A percentile compares a stretch with the other conserved stretches of the same genome.
Conservation (phyloP, 2,888 invertebrate species). For the Cephonodes hylas region DNA sequence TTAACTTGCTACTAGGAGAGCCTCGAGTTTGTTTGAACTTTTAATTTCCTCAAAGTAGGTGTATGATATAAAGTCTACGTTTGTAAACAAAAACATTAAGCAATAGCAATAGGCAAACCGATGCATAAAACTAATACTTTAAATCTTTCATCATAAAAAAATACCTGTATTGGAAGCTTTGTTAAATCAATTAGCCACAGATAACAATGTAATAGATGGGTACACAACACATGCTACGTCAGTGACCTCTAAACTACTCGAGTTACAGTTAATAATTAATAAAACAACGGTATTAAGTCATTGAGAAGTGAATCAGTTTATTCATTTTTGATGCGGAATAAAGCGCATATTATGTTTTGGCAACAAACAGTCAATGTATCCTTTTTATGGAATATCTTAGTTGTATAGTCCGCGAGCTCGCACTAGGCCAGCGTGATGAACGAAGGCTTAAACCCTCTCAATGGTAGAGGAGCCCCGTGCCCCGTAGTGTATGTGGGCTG, state of each 20-base stretch:
- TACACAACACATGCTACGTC: conserved; percentile 45
- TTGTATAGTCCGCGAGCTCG: no score
- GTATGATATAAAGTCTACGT: no score
- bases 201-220: conserved; percentile 48
- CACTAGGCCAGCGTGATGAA: no score
- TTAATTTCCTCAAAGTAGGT: no score
- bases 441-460: no score
- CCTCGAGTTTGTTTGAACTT: no score
- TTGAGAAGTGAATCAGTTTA: conserved; percentile 39
- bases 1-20: no score
- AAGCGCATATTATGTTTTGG: not conserved
- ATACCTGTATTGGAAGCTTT: conserved; percentile 24
- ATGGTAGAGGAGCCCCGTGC: no score
- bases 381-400: no score
- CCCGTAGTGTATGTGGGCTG: no score
- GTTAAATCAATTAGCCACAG: conserved; percentile 36
- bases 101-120: not conserved
- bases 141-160: not conserved
- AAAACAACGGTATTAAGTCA: conserved; percentile 62
- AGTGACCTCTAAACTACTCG: conserved; percentile 60
- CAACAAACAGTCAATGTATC: not conserved
- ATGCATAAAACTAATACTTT: not conserved
- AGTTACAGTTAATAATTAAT: conserved; percentile 68
- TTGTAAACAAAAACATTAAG: no score
- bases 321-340: conserved; percentile 11